Evolutionary conservation across 1,140 invertebrate genomes (phyloP).

Genomic region (Drosophila ercepeae): DNA sequence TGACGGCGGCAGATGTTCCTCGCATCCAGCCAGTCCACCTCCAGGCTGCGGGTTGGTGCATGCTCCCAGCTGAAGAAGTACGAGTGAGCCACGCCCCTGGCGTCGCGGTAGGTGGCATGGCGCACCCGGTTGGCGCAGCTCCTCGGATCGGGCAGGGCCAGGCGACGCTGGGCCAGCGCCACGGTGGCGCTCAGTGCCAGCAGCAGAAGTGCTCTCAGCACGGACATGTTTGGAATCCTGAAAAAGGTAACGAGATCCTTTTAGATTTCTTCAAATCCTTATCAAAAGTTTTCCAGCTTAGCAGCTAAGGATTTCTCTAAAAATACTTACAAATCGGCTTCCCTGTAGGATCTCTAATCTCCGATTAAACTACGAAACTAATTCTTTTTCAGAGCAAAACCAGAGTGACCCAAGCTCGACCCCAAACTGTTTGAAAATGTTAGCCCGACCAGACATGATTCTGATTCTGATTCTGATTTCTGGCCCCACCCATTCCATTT

Average conservation of each 20-base stretch:
- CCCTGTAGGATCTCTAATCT: neutral
- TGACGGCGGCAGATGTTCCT: constrained; percentile 96
- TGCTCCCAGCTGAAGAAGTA: constrained; percentile 98
- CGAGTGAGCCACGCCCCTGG: constrained; percentile 92
- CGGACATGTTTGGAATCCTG: constrained; percentile 55
- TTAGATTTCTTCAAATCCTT: too few species aligned
- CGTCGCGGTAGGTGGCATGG: constrained; percentile 93
- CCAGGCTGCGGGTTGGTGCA: constrained; percentile 91
- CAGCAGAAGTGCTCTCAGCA: constrained; percentile 84
- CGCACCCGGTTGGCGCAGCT: constrained; percentile 94
- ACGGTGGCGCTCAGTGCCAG: constrained; percentile 88
- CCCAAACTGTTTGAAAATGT: constrained; percentile 48
- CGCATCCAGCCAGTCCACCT: constrained; percentile 95
- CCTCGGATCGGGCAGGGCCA: constrained; percentile 93
- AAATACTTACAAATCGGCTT: too few species aligned
- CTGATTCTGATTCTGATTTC: constrained; percentile 7
- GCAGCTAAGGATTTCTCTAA: too few species aligned
- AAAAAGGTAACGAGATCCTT: too few species aligned
- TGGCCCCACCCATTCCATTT: constrained; percentile 54
- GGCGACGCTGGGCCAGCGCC: constrained; percentile 90
- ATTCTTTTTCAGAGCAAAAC: neutral
- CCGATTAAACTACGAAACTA: neutral
- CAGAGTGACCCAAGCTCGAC: constrained; percentile 11
- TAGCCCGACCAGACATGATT: constrained; percentile 24
- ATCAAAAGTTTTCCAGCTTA: too few species aligned